phyloP scores from a whole-genome alignment of 2,888 invertebrate genomes.

The Diplolepis rosae region DNA sequence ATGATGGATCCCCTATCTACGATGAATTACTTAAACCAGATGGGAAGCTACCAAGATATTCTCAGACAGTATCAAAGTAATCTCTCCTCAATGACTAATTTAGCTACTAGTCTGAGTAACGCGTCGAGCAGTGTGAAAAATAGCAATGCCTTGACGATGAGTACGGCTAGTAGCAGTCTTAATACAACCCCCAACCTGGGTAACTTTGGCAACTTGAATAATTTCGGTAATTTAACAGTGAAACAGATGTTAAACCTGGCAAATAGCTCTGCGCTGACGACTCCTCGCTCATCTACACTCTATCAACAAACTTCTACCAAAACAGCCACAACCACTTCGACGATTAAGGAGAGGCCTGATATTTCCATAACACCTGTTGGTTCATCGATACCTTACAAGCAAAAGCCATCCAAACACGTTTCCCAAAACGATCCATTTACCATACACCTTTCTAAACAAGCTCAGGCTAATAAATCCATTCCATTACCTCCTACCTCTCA shows the following conservation, averaged over 20 bases:
- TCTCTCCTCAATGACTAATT: conserved; percentile 57
- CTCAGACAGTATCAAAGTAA: conserved; percentile 66
- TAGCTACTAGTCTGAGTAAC: conserved; percentile 54
- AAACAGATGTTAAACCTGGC: conserved; percentile 60
- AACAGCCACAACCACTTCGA: conserved; percentile 60
- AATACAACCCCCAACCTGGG: conserved; percentile 44
- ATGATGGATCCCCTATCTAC: conserved; percentile 64
- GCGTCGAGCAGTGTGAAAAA: conserved; percentile 44
- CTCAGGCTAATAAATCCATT: conserved; percentile 48
- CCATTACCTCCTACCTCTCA: conserved; percentile 51
- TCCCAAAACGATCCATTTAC: neutral
- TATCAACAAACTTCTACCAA: conserved; percentile 52
- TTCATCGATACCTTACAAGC: conserved; percentile 48
- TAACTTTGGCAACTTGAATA: conserved; percentile 48
- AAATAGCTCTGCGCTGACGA: conserved; percentile 52
- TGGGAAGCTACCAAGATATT: conserved; percentile 65
- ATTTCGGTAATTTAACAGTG: conserved; percentile 55
- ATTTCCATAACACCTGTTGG: conserved; percentile 73
- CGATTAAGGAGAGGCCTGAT: conserved; percentile 74
- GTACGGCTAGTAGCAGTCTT: conserved; percentile 40
- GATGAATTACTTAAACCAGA: conserved; percentile 65
- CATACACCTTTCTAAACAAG: neutral
- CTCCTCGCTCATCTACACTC: conserved; percentile 22
- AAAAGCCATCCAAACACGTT: conserved; percentile 42
- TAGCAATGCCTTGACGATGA: conserved; percentile 55